Percentiles rank a stretch among this genome's conserved stretches.
Evolutionary conservation across 2,113 vertebrate genomes (phyloP).

Genomic region (Oryzias celebensis): DNA sequence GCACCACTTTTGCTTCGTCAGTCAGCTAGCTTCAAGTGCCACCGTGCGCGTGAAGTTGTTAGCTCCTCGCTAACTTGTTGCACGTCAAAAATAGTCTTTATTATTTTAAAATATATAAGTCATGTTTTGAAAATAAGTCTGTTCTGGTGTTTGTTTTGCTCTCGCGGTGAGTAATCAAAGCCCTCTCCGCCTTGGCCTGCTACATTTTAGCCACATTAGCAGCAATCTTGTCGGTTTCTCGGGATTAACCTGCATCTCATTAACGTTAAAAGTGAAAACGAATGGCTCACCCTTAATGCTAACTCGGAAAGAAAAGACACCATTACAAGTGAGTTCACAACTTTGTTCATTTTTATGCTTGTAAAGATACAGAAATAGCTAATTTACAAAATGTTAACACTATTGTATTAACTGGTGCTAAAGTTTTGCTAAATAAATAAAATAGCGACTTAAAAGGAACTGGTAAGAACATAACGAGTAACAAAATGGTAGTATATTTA

Average conservation of each 20-base stretch:
- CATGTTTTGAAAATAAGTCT: background rate
- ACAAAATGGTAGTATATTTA: too few species aligned
- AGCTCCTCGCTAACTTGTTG: background rate
- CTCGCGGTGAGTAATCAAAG: conserved; percentile 2
- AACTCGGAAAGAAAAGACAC: background rate
- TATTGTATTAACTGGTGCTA: background rate
- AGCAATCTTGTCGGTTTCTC: conserved; percentile 33
- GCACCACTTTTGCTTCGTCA: conserved; percentile 14
- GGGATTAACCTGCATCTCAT: conserved; percentile 9
- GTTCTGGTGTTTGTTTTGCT: background rate
- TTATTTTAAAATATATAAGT: background rate
- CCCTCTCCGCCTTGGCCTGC: conserved; percentile 53
- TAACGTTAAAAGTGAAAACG: background rate
- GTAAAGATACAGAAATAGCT: background rate
- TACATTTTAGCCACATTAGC: conserved; percentile 33
- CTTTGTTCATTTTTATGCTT: background rate
- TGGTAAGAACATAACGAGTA: too few species aligned
- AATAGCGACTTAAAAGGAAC: too few species aligned
- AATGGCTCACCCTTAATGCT: conserved; percentile 29
- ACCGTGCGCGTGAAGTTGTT: conserved; percentile 3
- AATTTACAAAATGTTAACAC: background rate
- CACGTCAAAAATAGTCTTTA: background rate
- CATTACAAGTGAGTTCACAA: conserved; percentile 33
- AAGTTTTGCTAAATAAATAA: background rate
- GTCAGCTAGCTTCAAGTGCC: conserved; percentile 5